A percentile compares a stretch with the other conserved stretches of the same genome.
phyloP scores from a whole-genome alignment of 2,888 invertebrate genomes.

The Calephelis perditalis region DNA sequence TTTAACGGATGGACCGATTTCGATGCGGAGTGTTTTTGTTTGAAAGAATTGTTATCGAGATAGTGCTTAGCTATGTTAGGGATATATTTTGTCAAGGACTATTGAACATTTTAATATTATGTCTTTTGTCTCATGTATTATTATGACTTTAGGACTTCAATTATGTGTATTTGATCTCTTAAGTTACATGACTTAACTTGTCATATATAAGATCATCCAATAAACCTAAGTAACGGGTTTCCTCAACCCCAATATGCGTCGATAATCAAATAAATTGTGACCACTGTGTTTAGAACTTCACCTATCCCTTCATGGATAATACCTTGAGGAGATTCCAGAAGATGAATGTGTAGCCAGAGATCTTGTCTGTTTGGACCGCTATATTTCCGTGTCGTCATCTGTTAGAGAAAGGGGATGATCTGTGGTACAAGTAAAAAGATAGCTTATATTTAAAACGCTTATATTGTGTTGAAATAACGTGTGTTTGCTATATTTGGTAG shows the following conservation, averaged over 20 bases:
- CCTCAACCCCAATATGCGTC: slow-evolving; percentile 38
- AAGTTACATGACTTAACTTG: not conserved
- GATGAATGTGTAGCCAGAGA: slow-evolving; percentile 43
- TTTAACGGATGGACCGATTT: too few relatives aligned
- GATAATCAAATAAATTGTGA: slow-evolving; percentile 46
- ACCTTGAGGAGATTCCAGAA: slow-evolving; percentile 29
- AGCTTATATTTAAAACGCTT: not conserved
- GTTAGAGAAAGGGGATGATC: slow-evolving; percentile 36
- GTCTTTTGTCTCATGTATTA: too few relatives aligned
- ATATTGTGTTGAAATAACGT: not conserved
- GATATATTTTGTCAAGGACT: too few relatives aligned
- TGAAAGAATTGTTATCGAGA: too few relatives aligned
- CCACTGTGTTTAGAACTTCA: slow-evolving; percentile 31
- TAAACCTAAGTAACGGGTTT: slow-evolving; percentile 38
- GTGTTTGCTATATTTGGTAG: too few relatives aligned
- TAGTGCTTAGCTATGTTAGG: too few relatives aligned
- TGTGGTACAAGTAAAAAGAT: slow-evolving; percentile 33
- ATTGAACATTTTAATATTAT: too few relatives aligned
- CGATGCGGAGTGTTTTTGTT: too few relatives aligned
- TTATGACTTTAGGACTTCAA: too few relatives aligned
- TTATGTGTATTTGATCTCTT: too few relatives aligned
- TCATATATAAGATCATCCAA: slow-evolving; percentile 26
- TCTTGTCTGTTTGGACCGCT: slow-evolving; percentile 47
- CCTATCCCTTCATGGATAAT: slow-evolving; percentile 19
- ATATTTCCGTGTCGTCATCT: slow-evolving; percentile 48